A percentile compares a stretch with the other conserved stretches of the same genome.
Conservation (phyloP, 2,888 invertebrate species). For the Lithophane ornitopus region DNA sequence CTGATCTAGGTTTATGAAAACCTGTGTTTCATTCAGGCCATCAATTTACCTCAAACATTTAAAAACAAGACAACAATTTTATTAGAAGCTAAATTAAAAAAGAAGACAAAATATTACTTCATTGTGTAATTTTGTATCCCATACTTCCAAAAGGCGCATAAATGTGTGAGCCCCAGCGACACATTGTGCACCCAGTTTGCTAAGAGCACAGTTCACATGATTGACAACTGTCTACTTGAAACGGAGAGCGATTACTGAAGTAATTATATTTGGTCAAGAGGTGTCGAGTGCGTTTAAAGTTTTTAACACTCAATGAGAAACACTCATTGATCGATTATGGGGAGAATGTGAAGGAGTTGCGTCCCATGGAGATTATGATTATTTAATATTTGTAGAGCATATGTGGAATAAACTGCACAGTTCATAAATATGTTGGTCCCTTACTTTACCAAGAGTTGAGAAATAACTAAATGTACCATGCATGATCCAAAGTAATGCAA, state of each 20-base stretch:
- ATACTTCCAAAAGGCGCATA: neutral
- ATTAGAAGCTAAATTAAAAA: no score
- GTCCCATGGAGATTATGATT: constrained; percentile 56
- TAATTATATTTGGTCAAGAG: constrained; percentile 70
- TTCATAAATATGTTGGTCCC: neutral
- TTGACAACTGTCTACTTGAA: constrained; percentile 44
- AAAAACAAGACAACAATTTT: no score
- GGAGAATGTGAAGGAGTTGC: constrained; percentile 12
- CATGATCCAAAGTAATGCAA: neutral
- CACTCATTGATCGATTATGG: constrained; percentile 11
- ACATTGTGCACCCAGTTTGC: constrained; percentile 5
- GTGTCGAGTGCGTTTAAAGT: constrained; percentile 45
- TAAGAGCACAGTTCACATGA: constrained; percentile 26
- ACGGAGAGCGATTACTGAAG: constrained; percentile 66
- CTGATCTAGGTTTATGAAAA: no score
- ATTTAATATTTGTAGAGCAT: constrained; percentile 9
- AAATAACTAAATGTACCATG: neutral
- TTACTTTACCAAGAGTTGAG: neutral
- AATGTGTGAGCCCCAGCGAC: neutral
- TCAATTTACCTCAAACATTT: no score
- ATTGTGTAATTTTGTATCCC: neutral
- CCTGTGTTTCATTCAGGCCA: no score
- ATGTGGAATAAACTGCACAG: neutral
- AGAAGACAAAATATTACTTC: neutral
- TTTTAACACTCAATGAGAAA: constrained; percentile 33